phyloP scores from a whole-genome alignment of 2,797 vertebrate genomes.

The Emys orbicularis region DNA sequence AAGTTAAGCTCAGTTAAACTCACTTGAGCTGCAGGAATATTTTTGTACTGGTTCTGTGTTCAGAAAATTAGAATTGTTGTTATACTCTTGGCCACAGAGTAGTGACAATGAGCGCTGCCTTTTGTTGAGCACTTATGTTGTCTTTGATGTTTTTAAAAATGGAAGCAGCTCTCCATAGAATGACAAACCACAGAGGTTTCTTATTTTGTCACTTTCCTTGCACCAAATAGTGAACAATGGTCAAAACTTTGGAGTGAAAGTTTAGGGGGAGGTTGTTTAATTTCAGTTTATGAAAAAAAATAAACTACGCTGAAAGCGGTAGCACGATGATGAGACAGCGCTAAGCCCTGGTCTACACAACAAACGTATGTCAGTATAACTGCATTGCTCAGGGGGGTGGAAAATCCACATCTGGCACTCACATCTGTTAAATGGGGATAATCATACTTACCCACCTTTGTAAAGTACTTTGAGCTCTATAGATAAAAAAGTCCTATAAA shows the following conservation, averaged over 20 bases:
- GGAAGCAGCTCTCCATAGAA: not conserved
- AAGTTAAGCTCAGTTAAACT: not conserved
- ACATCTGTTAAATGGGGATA: not conserved
- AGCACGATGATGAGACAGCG: not conserved
- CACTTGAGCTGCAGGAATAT: not conserved
- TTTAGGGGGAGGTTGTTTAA: not conserved
- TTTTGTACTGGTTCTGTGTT: not conserved
- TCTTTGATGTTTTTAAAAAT: not conserved
- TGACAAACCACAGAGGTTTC: accelerated
- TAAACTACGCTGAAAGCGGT: not conserved
- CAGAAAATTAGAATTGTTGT: not conserved
- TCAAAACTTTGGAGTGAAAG: not conserved
- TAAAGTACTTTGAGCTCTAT: not conserved
- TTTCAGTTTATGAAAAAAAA: no score
- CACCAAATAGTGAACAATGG: not conserved
- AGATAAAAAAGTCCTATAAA: not conserved
- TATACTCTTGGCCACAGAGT: not conserved
- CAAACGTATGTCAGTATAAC: not conserved
- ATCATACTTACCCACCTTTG: not conserved
- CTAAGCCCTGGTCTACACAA: not conserved
- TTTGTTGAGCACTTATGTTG: not conserved
- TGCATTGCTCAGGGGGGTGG: not conserved
- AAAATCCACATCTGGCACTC: not conserved
- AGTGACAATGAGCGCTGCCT: not conserved
- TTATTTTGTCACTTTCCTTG: not conserved